A percentile compares a stretch with the other conserved stretches of the same genome.
phyloP scores from a whole-genome alignment of 1,140 invertebrate species.

The Drosophila parvula region DNA sequence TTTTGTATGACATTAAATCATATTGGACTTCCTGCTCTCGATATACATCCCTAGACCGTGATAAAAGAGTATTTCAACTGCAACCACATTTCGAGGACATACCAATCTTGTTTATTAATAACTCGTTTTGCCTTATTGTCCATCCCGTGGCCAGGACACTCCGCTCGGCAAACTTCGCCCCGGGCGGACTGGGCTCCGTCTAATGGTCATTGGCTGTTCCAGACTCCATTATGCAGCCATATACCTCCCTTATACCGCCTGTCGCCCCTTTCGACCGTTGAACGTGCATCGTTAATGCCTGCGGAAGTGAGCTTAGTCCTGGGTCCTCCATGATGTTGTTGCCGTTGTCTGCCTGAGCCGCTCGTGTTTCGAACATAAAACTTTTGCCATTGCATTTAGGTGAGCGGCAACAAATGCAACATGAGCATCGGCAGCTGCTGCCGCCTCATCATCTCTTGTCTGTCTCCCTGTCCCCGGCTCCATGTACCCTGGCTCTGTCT shows the following conservation, averaged over 20 bases:
- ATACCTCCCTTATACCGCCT: not conserved
- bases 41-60: too few relatives aligned
- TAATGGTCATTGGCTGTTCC: slow-evolving; percentile 77
- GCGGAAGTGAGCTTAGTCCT: slow-evolving; percentile 60
- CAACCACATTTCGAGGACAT: not conserved
- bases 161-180: slow-evolving; percentile 39
- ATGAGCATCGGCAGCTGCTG: slow-evolving; percentile 23
- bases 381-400: slow-evolving; percentile 68
- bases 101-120: slow-evolving; percentile 75
- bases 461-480: slow-evolving; percentile 11
- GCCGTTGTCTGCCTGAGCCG: slow-evolving; percentile 12
- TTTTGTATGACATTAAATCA: too few relatives aligned
- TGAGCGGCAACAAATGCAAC: slow-evolving; percentile 42
- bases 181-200: slow-evolving; percentile 61
- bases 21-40: too few relatives aligned
- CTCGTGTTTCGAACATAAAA: slow-evolving; percentile 63
- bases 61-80: slow-evolving; percentile 30
- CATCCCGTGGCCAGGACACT: slow-evolving; percentile 49
- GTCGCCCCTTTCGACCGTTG: not conserved
- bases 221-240: slow-evolving; percentile 69
- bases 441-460: slow-evolving; percentile 12
- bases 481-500: slow-evolving; percentile 23
- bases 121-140: slow-evolving; percentile 69
- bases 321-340: slow-evolving; percentile 28
- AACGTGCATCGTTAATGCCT: slow-evolving; percentile 57